Evolutionary conservation across 1,140 invertebrate genomes (phyloP), one percentile per base, ranked within the genome.

Genomic region (Microplitis mediator): DNA sequence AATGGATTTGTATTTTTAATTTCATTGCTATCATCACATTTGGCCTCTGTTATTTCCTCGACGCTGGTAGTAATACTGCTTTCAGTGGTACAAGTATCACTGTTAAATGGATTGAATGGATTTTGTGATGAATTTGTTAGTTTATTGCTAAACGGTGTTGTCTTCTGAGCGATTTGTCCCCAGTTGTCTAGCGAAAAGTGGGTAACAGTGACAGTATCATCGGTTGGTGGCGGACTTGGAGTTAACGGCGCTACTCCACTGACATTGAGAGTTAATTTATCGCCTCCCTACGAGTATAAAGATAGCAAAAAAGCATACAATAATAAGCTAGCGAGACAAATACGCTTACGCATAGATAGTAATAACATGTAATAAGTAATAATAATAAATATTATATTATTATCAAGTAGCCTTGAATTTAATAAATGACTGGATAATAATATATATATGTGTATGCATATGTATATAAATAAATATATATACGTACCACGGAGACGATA

Each of bases 401-500:
- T 31, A 31, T 61, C 13, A 72, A 73, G 60, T 71, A 60, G 65
- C 50, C 52, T 13, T 31, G 39, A 61, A 69, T 60, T 58, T 3
- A 45, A 23, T 5, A 39, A 69, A 71, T 4, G 6, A 71, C 16
- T 32, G 34, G 45, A 23, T n/a, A 32, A 71, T 31, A 23, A 60
- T 39, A 14, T 32, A 34, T 54, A 4, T 45, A 5, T 56, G 35
- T 9, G 61, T 31, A 23, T 11, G 31, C 14, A 13, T 13, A 13
- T 14, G 31, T 32, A 3, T n/a, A 31, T 9, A 35, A 58, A 63
- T 36, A 35, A 56, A 56, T 67, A 72, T 23, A 23, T 76, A 64
- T 79, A 89, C 91, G 91, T 88, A 93, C 92, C 87, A 93, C 92
- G 71, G 92, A 92, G 32, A 92, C 90, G 75, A 92, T 93, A 70